These are phyloP conservation scores for Mionectes macconnelli DNA, from an alignment of 2,113 vertebrate species.

Conservation along the genomic window DNA sequence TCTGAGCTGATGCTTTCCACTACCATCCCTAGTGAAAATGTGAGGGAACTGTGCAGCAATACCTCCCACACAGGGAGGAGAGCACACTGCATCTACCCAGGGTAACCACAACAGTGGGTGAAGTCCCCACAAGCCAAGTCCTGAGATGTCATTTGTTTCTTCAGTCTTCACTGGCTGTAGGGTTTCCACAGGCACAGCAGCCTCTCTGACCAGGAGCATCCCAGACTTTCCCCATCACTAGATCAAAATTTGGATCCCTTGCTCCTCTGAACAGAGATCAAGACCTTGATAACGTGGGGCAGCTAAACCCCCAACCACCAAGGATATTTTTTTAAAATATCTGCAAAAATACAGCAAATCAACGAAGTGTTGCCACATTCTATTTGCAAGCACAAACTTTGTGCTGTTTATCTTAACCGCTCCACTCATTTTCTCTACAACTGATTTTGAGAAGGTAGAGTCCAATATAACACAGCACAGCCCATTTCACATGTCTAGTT, in stretches of 20 bases:
- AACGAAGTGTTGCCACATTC: fast-evolving
- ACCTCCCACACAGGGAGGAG: neutral
- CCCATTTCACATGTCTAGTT: neutral
- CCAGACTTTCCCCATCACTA: neutral
- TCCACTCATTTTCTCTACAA: neutral
- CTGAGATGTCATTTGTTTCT: neutral
- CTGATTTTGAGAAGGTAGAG: neutral
- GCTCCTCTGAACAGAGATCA: neutral
- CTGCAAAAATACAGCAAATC: neutral
- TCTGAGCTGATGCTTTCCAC: neutral
- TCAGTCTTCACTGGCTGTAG: neutral
- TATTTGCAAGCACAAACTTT: neutral
- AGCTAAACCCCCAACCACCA: neutral
- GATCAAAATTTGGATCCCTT: neutral
- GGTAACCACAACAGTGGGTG: neutral
- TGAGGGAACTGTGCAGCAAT: neutral
- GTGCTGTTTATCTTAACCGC: neutral
- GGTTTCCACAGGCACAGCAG: neutral
- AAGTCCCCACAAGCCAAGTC: neutral
- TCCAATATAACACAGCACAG: neutral
- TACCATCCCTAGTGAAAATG: neutral
- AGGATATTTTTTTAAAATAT: neutral
- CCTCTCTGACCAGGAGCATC: neutral
- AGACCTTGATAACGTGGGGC: neutral
- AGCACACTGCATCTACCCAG: conserved; percentile 1